Percentiles rank a stretch among this genome's conserved stretches.
Conservation (phyloP, 2,888 invertebrate species). For the Cepaea hortensis region DNA sequence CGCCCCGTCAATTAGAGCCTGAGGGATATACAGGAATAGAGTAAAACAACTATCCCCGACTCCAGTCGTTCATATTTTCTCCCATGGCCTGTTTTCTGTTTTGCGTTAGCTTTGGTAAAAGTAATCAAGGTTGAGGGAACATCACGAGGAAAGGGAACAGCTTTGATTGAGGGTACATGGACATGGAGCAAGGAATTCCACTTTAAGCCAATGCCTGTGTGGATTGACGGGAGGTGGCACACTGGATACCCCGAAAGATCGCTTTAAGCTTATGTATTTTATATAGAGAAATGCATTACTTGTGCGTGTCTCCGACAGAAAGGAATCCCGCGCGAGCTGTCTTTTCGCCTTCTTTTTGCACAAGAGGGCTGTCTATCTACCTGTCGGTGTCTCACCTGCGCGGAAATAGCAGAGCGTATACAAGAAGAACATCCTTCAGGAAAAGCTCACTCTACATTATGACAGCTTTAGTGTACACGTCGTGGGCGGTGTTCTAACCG, state of each 20-base stretch:
- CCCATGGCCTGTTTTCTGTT: neutral
- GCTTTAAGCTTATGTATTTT: neutral
- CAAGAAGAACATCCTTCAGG: neutral
- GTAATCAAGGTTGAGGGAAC: neutral
- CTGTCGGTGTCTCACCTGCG: conserved; percentile 15
- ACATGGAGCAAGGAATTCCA: neutral
- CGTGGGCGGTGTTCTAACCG: neutral
- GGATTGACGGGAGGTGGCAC: neutral
- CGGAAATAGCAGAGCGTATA: conserved; percentile 8
- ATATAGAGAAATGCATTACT: neutral
- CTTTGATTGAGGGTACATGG: neutral
- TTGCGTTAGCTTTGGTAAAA: conserved; percentile 11
- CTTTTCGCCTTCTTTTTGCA: neutral
- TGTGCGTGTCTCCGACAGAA: neutral
- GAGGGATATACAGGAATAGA: neutral
- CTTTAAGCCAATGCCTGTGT: neutral
- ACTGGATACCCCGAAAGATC: neutral
- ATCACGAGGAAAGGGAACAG: neutral
- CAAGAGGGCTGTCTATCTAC: conserved; percentile 21
- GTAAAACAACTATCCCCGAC: neutral
- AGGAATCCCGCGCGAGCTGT: neutral
- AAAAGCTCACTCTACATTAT: neutral
- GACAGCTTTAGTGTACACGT: neutral
- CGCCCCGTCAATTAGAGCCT: conserved; percentile 32
- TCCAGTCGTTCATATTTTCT: no score